Evolutionary conservation across 2,888 invertebrate genomes (phyloP), one percentile per base, ranked within the genome.

Genomic region (Drosophila bunnanda): DNA sequence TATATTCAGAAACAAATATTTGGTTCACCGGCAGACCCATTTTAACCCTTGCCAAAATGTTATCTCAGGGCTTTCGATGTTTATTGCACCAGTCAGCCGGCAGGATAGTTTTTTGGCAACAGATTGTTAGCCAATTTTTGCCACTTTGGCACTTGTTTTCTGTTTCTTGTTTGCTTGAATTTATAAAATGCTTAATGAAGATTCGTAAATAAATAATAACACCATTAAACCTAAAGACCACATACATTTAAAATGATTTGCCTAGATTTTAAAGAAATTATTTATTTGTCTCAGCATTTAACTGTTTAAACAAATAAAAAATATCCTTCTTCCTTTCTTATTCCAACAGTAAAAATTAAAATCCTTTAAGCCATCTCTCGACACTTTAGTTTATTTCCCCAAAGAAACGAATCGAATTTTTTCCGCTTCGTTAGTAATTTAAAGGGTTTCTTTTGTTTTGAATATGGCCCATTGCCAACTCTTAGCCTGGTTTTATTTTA

Each of bases 1-100:
- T 10, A 39, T 10, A 39, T 38, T 38, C 95, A 52, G 43, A 20
- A 22, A 43, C 41, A 43, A 43, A 22, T 22, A 22, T 48, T 39
- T 61, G 38, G 15, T 9, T 48, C 15, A 39, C n/a, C 39, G 15
- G 64, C 15, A 32, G 34, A 8, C 22, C 22, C 43, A n/a, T 41
- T 36, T 22, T 10, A 50, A 34, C 39, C 30, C 28, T 43, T 36
- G n/a, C 30, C 43, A 41, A 67, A 43, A 17, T 20, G 20, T 30
- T 30, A n/a, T 20, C 13, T 43, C 20, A 1, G 12, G 8, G 12
- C 2, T 17, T 13, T 25, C 7, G n/a, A 25, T 62, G 61, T 53
- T 66, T 68, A 53, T 52, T 41, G 61, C 38, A 25, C 6, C 41
- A 39, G 39, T 25, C 22, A 22, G 36, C 59, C 28, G 34, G 38